These are phyloP conservation scores for Rhopalosiphum maidis DNA, from an alignment of 1,140 invertebrate species.

Conservation along the genomic window DNA sequence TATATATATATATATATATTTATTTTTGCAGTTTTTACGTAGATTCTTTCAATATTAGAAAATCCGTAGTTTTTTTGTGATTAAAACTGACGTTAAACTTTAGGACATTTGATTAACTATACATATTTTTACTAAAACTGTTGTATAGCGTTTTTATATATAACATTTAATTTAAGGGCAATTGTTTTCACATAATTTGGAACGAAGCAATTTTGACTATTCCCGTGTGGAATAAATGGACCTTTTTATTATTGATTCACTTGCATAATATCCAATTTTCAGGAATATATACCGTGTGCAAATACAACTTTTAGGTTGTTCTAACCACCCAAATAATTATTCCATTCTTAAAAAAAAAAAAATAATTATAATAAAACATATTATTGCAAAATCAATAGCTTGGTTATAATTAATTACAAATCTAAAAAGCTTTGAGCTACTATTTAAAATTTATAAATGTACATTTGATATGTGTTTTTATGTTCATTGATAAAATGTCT, in stretches of 20 bases:
- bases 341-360: not conserved
- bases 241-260: not conserved
- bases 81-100: not conserved
- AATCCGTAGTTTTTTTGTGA: not conserved
- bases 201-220: not conserved
- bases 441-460: not conserved
- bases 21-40: not conserved
- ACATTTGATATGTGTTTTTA: not conserved
- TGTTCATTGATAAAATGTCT: not conserved
- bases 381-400: not conserved
- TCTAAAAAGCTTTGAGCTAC: not conserved
- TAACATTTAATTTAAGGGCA: not conserved
- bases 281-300: not conserved
- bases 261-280: not conserved
- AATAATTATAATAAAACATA: not conserved
- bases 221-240: not conserved
- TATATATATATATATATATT: not conserved
- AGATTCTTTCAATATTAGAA: not conserved
- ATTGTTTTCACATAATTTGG: not conserved
- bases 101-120: not conserved
- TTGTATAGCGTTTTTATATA: not conserved
- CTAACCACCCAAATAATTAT: not conserved
- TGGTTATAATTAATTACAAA: not conserved
- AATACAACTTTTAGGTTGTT: not conserved
- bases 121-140: not conserved